phyloP scores from a whole-genome alignment of 1,140 invertebrate genomes.

The Nylanderia fulva region DNA sequence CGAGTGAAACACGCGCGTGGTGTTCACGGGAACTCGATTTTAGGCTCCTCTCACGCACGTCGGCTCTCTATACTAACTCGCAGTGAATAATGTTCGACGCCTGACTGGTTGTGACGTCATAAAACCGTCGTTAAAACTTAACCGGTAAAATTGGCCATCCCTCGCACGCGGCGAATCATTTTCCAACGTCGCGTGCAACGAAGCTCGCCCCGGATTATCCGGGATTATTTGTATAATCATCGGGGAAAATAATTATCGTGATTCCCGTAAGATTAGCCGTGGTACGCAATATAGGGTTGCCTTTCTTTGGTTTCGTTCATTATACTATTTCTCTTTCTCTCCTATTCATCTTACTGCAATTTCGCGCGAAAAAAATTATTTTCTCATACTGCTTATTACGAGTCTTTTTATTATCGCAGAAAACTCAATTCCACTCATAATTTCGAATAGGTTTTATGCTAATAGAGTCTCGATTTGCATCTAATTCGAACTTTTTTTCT shows the following conservation, averaged over 20 bases:
- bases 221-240: constrained; percentile 37
- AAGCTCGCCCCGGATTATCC: constrained; percentile 30
- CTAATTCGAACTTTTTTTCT: neutral
- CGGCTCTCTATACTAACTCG: neutral
- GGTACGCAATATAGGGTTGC: constrained; percentile 27
- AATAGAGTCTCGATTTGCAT: neutral
- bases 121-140: constrained; percentile 77
- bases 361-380: neutral
- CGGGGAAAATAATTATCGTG: constrained; percentile 14
- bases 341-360: neutral
- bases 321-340: neutral
- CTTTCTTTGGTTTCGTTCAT: constrained; percentile 40
- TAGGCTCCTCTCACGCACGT: neutral
- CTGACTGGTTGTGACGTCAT: constrained; percentile 54
- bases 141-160: constrained; percentile 65
- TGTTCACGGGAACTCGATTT: constrained; percentile 8
- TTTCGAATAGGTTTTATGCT: neutral
- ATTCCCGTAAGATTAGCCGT: constrained; percentile 34
- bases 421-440: too few species aligned
- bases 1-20: neutral
- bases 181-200: neutral
- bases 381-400: neutral
- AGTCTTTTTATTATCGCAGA: constrained; percentile 5
- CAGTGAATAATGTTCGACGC: neutral
- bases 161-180: constrained; percentile 28